Percentiles rank a stretch among this genome's conserved stretches.
Evolutionary conservation across 2,113 vertebrate genomes (phyloP).

Genomic region (Brevimyrus niger): DNA sequence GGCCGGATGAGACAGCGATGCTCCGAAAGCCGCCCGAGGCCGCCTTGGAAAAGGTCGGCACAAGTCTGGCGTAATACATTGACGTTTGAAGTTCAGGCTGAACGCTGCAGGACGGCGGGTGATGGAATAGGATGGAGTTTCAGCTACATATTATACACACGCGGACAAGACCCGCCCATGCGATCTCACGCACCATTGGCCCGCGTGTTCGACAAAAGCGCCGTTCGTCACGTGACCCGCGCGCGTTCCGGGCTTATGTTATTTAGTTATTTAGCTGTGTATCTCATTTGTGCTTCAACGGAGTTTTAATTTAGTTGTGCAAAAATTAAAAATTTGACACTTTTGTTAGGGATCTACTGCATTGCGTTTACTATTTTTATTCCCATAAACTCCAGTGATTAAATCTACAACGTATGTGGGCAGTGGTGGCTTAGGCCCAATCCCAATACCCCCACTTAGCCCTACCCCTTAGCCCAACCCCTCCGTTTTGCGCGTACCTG

Average conservation of each 20-base stretch:
- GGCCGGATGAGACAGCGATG: background rate
- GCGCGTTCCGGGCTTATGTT: background rate
- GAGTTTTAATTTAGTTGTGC: background rate
- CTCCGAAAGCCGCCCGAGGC: background rate
- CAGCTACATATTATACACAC: background rate
- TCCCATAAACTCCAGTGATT: background rate
- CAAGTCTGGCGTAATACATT: conserved; percentile 4
- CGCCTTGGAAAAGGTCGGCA: background rate
- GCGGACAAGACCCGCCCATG: background rate
- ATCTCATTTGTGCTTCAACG: background rate
- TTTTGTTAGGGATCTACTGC: background rate
- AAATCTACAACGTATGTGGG: background rate
- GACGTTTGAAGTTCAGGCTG: background rate
- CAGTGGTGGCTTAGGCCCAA: no score
- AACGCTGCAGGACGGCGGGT: background rate
- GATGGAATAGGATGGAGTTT: background rate
- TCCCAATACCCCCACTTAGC: no score
- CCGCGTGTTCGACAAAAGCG: background rate
- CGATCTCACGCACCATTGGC: background rate
- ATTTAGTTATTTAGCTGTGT: background rate
- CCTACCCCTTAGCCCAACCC: no score
- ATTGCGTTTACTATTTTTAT: background rate
- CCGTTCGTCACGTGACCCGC: background rate
- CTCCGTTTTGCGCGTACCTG: no score
- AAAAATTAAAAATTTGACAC: background rate